Percentiles rank a stretch among this genome's conserved stretches.
Conservation (phyloP, 2,888 invertebrate species). For the Dasysyrphus albostriatus region DNA sequence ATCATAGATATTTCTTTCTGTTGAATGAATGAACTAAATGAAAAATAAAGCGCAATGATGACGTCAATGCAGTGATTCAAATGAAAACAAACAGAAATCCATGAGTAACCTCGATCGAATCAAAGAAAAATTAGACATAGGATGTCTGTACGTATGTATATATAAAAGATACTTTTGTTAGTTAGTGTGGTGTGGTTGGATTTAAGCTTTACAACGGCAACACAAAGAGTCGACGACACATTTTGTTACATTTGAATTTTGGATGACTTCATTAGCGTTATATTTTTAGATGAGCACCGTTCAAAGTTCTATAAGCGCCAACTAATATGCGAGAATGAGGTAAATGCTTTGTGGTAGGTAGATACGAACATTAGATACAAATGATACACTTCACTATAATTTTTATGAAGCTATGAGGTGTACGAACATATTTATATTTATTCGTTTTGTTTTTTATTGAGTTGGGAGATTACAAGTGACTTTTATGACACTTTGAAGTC, state of each 20-base stretch:
- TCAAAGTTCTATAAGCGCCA: slow-evolving; percentile 11
- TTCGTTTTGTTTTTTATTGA: not conserved
- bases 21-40: slow-evolving; percentile 35
- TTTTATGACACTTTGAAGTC: slow-evolving; percentile 15
- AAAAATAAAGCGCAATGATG: slow-evolving; percentile 57
- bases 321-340: not conserved
- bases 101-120: slow-evolving; percentile 71
- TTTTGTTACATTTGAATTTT: slow-evolving; percentile 65
- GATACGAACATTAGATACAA: not conserved
- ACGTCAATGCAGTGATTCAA: slow-evolving; percentile 70
- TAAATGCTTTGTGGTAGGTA: not conserved
- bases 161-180: slow-evolving; percentile 6
- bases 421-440: not conserved
- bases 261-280: slow-evolving; percentile 70
- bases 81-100: slow-evolving; percentile 59
- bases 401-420: slow-evolving; percentile 1
- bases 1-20: slow-evolving; percentile 31
- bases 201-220: slow-evolving; percentile 49
- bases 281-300: slow-evolving; percentile 68
- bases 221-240: slow-evolving; percentile 41
- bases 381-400: not conserved
- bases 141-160: not conserved
- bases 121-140: slow-evolving; percentile 52
- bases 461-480: not conserved
- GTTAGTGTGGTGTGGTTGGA: not conserved